These are phyloP conservation scores for Drosophila dives DNA, from an alignment of 2,888 invertebrate species.

Conservation along the genomic window DNA sequence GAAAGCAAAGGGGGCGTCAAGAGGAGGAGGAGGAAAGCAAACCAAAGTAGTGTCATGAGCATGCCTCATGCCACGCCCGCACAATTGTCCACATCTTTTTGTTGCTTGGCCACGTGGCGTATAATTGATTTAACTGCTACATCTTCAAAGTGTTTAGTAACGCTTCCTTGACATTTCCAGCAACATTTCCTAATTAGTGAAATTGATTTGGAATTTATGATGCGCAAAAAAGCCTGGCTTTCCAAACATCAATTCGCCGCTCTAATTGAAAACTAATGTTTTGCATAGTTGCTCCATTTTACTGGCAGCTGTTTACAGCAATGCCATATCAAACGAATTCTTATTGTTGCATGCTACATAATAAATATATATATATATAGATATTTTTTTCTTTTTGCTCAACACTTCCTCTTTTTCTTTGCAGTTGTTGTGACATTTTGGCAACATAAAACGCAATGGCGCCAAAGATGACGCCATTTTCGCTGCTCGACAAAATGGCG, in stretches of 20 bases:
- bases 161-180: conserved; percentile 49
- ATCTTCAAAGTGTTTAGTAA: conserved; percentile 28
- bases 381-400: conserved; percentile 29
- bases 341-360: conserved; percentile 46
- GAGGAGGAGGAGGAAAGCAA: conserved; percentile 11
- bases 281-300: conserved; percentile 47
- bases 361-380: conserved; percentile 25
- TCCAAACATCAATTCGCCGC: not conserved
- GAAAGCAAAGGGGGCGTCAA: conserved; percentile 54
- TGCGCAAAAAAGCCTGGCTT: conserved; percentile 65
- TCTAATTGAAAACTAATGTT: conserved; percentile 73
- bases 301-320: conserved; percentile 45
- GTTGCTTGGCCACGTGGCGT: conserved; percentile 23
- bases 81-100: not conserved
- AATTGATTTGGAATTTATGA: conserved; percentile 83
- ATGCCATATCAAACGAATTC: conserved; percentile 36
- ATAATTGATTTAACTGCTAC: conserved; percentile 57
- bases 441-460: conserved; percentile 78
- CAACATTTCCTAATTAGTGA: conserved; percentile 78
- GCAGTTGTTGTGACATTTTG: conserved; percentile 76
- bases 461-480: conserved; percentile 83
- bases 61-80: conserved; percentile 21
- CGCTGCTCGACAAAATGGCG: conserved; percentile 75
- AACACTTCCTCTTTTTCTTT: conserved; percentile 52
- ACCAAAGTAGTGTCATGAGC: conserved; percentile 1